Conservation (phyloP, 2,797 vertebrate species). For the Lutjanus argentimaculatus region DNA sequence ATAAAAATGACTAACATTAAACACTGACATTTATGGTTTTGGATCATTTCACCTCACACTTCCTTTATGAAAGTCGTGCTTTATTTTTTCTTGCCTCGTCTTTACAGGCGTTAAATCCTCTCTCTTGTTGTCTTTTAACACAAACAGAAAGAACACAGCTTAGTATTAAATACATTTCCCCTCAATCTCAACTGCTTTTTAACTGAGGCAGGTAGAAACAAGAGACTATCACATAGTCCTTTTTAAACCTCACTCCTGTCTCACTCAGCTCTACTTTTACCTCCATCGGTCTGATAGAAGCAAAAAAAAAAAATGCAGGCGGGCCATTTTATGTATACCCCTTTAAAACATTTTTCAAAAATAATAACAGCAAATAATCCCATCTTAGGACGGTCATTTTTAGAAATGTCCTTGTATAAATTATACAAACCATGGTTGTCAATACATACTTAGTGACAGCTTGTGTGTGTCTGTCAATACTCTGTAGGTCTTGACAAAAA, state of each 20-base stretch:
- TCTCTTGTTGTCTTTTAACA: constrained; percentile 78
- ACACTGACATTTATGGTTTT: constrained; percentile 81
- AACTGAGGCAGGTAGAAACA: constrained; percentile 63
- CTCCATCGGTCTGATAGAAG: constrained; percentile 48
- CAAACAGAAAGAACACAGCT: constrained; percentile 79
- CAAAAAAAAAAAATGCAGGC: constrained; percentile 47
- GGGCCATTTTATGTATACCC: constrained; percentile 76
- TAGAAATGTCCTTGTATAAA: constrained; percentile 85
- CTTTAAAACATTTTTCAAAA: constrained; percentile 81
- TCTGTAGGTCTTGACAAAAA: constrained; percentile 38
- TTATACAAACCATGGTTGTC: constrained; percentile 85
- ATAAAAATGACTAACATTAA: constrained; percentile 82
- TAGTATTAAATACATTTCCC: constrained; percentile 78
- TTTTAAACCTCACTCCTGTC: constrained; percentile 30
- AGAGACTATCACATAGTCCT: constrained; percentile 74
- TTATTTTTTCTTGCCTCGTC: constrained; percentile 50
- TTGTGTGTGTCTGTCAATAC: constrained; percentile 31
- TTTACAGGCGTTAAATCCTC: constrained; percentile 50
- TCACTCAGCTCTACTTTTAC: constrained; percentile 23
- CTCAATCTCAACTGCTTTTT: constrained; percentile 46
- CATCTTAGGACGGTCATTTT: constrained; percentile 67
- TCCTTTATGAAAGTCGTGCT: constrained; percentile 77
- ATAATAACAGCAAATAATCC: constrained; percentile 80
- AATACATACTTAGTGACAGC: constrained; percentile 78
- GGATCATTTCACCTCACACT: constrained; percentile 71